A percentile compares a stretch with the other conserved stretches of the same genome.
Evolutionary conservation across 2,113 vertebrate genomes (phyloP).

Genomic region (Nannospalax galili): DNA sequence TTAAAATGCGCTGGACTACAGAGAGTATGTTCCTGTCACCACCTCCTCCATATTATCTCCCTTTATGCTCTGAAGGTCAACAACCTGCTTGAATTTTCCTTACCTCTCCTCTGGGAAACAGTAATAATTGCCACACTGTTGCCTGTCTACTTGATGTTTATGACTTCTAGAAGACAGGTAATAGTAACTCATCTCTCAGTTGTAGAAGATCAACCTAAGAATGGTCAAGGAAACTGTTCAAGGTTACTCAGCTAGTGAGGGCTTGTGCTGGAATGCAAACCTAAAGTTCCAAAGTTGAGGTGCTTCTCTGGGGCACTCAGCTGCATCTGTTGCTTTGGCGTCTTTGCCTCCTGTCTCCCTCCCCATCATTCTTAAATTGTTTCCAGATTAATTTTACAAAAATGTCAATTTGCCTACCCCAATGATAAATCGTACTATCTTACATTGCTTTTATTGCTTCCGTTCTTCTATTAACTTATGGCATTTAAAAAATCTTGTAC

Average conservation of each 20-base stretch:
- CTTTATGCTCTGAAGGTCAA: neutral
- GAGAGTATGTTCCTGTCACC: neutral
- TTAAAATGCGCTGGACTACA: neutral
- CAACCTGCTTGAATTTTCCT: neutral
- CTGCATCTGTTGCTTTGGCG: conserved; percentile 5
- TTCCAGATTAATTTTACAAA: conserved; percentile 60
- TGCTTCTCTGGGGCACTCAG: neutral
- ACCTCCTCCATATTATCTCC: neutral
- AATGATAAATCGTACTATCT: neutral
- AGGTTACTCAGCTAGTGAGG: neutral
- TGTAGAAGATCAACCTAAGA: conserved; percentile 1
- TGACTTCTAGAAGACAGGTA: neutral
- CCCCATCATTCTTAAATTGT: conserved; percentile 28
- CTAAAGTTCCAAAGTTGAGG: neutral
- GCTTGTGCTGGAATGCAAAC: conserved; percentile 8
- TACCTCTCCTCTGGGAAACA: neutral
- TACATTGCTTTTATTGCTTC: neutral
- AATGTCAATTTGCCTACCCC: conserved; percentile 20
- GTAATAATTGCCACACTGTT: neutral
- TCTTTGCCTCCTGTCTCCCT: conserved; percentile 44
- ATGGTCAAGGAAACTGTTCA: conserved; percentile 34
- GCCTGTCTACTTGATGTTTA: neutral
- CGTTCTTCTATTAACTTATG: neutral
- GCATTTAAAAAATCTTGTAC: neutral
- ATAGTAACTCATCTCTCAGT: neutral